Percentiles rank a stretch among this genome's conserved stretches.
These are phyloP conservation scores for Liolophura sinensis DNA, from an alignment of 1,140 invertebrate genomes.

Conservation along the genomic window DNA sequence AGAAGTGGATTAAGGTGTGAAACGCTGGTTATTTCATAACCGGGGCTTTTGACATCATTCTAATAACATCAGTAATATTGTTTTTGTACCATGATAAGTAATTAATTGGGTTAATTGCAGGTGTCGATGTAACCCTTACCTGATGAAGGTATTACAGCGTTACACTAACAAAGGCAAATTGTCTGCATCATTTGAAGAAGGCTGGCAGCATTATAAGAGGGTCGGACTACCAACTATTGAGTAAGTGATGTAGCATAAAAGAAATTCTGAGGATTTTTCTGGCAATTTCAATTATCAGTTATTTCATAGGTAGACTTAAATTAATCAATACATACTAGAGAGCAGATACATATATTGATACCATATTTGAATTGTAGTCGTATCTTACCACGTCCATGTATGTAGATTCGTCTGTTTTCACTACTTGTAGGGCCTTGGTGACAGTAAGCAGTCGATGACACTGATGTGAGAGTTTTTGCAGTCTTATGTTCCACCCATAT, in stretches of 20 bases:
- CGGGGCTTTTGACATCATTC: neutral
- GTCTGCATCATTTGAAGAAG: constrained; percentile 45
- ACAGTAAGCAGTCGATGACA: too few relatives aligned
- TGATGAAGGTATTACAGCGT: constrained; percentile 51
- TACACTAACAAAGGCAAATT: constrained; percentile 48
- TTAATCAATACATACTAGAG: neutral
- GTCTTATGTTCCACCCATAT: too few relatives aligned
- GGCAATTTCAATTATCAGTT: neutral
- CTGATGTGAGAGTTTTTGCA: too few relatives aligned
- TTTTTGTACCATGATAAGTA: neutral
- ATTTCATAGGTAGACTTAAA: neutral
- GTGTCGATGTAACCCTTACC: constrained; percentile 51
- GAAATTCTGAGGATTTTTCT: neutral
- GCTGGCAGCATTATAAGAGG: constrained; percentile 56
- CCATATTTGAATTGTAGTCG: neutral
- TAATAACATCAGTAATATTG: neutral
- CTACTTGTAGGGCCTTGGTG: too few relatives aligned
- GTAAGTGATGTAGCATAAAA: constrained; percentile 34
- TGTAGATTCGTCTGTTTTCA: too few relatives aligned
- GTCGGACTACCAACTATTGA: constrained; percentile 54
- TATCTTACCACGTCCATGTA: too few relatives aligned
- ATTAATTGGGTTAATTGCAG: constrained; percentile 29
- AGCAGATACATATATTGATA: neutral
- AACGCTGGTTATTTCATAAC: neutral
- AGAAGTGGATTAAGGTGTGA: neutral